Evolutionary conservation across 1,140 invertebrate genomes (phyloP).

Genomic region (Meteorus sp.): DNA sequence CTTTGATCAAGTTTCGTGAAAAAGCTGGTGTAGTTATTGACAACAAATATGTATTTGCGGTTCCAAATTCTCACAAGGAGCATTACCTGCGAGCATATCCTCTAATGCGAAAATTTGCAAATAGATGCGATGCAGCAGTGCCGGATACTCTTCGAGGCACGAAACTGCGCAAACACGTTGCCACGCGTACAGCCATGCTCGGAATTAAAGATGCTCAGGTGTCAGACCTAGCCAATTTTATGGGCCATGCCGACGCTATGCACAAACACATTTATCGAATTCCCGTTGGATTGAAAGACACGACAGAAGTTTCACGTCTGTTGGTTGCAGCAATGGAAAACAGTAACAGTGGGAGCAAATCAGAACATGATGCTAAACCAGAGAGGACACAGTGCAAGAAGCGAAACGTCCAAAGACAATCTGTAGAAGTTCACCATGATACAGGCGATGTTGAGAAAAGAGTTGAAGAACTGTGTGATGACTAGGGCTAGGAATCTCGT

Average conservation of each 20-base stretch:
- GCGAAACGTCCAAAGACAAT: too few relatives aligned
- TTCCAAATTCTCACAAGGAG: background rate
- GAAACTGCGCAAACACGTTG: background rate
- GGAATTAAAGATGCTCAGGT: constrained; percentile 21
- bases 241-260: constrained; percentile 22
- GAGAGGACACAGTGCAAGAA: too few relatives aligned
- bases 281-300: constrained; percentile 9
- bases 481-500: too few relatives aligned
- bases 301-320: constrained; percentile 21
- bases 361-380: too few relatives aligned
- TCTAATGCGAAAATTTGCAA: background rate
- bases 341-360: background rate
- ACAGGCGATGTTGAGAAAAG: too few relatives aligned
- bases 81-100: background rate
- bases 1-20: background rate
- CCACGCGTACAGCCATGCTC: constrained; percentile 1
- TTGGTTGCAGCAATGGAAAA: constrained; percentile 13
- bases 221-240: constrained; percentile 13
- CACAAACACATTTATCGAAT: constrained; percentile 27
- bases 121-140: background rate
- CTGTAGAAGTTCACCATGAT: too few relatives aligned
- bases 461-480: too few relatives aligned
- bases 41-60: background rate
- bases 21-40: background rate
- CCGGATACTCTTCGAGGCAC: background rate